These are phyloP conservation scores for Danaus melanippus DNA, from an alignment of 1,140 invertebrate genomes.

Conservation along the genomic window DNA sequence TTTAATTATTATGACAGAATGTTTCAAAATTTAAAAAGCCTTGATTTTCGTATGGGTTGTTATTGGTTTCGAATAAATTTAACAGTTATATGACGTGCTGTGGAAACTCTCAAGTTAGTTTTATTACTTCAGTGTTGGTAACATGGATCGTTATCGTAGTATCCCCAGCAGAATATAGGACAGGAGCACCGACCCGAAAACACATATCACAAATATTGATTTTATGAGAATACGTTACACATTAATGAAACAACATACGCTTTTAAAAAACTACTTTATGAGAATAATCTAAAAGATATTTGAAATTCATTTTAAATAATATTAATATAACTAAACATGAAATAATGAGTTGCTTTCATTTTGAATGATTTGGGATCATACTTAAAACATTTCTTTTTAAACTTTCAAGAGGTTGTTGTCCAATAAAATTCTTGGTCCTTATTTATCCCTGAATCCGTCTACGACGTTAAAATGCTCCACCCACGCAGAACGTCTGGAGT, in stretches of 20 bases:
- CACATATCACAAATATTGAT: constrained; percentile 38
- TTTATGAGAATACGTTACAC: constrained; percentile 22
- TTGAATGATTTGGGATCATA: too few species aligned
- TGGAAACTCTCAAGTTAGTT: too few species aligned
- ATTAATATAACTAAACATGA: too few species aligned
- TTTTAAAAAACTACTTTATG: not conserved
- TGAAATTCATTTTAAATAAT: not conserved
- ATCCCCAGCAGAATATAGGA: constrained; percentile 26
- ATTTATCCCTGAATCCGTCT: constrained; percentile 41
- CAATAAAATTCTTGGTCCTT: constrained; percentile 6
- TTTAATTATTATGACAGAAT: too few species aligned
- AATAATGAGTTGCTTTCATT: too few species aligned
- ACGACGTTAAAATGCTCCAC: constrained; percentile 38
- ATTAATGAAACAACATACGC: not conserved
- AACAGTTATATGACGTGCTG: too few species aligned
- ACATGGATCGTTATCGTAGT: not conserved
- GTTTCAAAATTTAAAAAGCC: too few species aligned
- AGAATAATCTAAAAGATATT: not conserved
- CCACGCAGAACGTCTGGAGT: constrained; percentile 55
- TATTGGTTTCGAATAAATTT: too few species aligned
- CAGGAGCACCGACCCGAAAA: constrained; percentile 35
- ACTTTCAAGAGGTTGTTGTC: too few species aligned
- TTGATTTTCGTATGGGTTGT: too few species aligned
- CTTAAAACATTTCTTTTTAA: too few species aligned
- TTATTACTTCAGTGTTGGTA: too few species aligned